Evolutionary conservation across 2,888 invertebrate species (phyloP).

Genomic region (Drosophila birchii): DNA sequence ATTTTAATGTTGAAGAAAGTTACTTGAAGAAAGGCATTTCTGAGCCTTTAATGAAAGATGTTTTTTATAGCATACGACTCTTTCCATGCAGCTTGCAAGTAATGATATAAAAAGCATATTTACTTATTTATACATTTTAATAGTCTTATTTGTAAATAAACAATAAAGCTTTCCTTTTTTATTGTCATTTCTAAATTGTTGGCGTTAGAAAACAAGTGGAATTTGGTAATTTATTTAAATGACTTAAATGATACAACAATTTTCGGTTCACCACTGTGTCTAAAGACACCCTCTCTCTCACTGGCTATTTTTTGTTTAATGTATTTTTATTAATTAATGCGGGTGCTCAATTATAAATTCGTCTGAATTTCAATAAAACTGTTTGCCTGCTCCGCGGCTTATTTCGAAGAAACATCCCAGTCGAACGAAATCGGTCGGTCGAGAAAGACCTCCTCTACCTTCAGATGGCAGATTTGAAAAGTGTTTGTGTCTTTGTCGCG

Average conservation of each 20-base stretch:
- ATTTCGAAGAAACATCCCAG: conserved; percentile 34
- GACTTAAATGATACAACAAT: conserved; percentile 9
- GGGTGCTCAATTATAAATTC: conserved; percentile 51
- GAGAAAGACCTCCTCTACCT: conserved; percentile 23
- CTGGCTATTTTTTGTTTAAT: conserved; percentile 37
- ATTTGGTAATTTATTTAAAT: conserved; percentile 6
- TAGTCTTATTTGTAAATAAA: not conserved
- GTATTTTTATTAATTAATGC: conserved; percentile 56
- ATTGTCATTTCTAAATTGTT: not conserved
- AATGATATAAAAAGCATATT: not conserved
- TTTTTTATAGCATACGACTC: not conserved
- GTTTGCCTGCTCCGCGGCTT: conserved; percentile 21
- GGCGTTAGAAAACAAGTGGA: not conserved
- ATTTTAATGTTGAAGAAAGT: not conserved
- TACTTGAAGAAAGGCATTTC: not conserved
- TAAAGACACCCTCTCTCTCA: conserved; percentile 5
- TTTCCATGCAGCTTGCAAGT: not conserved
- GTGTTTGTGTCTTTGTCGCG: conserved; percentile 13
- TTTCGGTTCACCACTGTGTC: conserved; percentile 2
- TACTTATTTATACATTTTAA: not conserved
- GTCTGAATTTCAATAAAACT: conserved; percentile 43
- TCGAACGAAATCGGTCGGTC: conserved; percentile 35
- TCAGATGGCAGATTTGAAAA: conserved; percentile 21
- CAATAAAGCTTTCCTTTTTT: not conserved
- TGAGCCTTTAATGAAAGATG: not conserved